Percentiles rank a stretch among this genome's conserved stretches.
phyloP scores from a whole-genome alignment of 2,888 invertebrate genomes.

The Orthosia incerta region DNA sequence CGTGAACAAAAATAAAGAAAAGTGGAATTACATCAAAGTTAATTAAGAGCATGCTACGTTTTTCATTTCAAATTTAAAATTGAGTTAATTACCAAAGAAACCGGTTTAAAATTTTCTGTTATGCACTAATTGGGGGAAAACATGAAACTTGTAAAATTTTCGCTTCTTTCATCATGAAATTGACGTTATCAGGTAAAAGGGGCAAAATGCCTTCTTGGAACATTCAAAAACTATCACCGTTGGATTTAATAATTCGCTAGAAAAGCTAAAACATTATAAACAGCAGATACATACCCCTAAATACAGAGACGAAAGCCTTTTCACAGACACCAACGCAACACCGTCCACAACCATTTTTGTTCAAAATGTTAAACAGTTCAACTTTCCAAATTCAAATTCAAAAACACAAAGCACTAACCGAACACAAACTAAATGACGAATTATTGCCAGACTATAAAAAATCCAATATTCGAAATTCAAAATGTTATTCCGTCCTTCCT shows the following conservation, averaged over 20 bases:
- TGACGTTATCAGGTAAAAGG: neutral
- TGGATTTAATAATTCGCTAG: neutral
- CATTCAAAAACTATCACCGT: neutral
- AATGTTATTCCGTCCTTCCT: constrained; percentile 40
- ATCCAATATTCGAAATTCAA: constrained; percentile 45
- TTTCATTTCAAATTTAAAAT: neutral
- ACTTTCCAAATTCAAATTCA: constrained; percentile 42
- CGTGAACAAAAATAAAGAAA: constrained; percentile 14
- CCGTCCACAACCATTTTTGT: constrained; percentile 57
- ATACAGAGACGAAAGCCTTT: constrained; percentile 46
- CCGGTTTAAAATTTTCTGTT: neutral
- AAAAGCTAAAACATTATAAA: neutral
- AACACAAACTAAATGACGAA: constrained; percentile 14
- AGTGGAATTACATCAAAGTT: neutral
- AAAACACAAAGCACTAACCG: constrained; percentile 17
- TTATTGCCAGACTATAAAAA: constrained; percentile 20
- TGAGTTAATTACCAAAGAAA: neutral
- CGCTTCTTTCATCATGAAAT: neutral
- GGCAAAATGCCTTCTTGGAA: neutral
- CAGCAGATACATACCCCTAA: constrained; percentile 55
- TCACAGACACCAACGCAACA: constrained; percentile 62
- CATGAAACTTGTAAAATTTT: neutral
- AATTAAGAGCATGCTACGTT: neutral
- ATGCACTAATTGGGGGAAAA: constrained; percentile 21
- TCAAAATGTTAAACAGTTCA: neutral